Conservation (phyloP, 2,113 vertebrate species). For the Notothenia coriiceps region DNA sequence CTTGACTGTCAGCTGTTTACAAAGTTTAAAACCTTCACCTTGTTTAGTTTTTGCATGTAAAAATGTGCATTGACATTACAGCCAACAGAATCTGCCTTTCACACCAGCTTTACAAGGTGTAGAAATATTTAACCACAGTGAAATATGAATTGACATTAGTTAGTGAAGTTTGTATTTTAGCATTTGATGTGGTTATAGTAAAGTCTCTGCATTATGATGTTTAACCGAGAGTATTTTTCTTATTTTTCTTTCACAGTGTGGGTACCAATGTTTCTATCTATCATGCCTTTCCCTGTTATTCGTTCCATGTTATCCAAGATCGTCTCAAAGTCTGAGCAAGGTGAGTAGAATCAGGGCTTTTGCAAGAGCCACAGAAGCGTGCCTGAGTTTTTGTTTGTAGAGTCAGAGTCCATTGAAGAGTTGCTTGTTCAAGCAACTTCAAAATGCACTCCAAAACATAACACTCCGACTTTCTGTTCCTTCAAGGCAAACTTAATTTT, state of each 20-base stretch:
- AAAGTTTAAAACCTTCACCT: neutral
- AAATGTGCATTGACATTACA: neutral
- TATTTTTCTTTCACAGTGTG: conserved; percentile 82
- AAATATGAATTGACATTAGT: neutral
- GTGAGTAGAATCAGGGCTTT: conserved; percentile 79
- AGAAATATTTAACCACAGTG: neutral
- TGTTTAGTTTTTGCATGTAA: neutral
- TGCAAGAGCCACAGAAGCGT: neutral
- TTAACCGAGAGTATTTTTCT: neutral
- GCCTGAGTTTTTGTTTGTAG: conserved; percentile 56
- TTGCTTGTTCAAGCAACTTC: neutral
- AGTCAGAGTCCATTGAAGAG: conserved; percentile 40
- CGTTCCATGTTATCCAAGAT: conserved; percentile 95
- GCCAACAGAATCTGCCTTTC: neutral
- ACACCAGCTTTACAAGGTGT: neutral
- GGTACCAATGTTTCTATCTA: conserved; percentile 85
- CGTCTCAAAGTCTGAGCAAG: conserved; percentile 90
- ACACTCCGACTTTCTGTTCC: conserved; percentile 11
- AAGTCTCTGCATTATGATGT: neutral
- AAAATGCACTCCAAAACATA: conserved; percentile 24
- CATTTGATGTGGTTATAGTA: neutral
- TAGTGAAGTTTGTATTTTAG: neutral
- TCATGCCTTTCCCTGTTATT: conserved; percentile 92
- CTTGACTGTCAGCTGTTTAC: neutral
- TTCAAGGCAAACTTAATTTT: neutral